Percentiles rank a stretch among this genome's conserved stretches.
phyloP scores from a whole-genome alignment of 2,888 invertebrate species.

The Leptopterna dolabrata region DNA sequence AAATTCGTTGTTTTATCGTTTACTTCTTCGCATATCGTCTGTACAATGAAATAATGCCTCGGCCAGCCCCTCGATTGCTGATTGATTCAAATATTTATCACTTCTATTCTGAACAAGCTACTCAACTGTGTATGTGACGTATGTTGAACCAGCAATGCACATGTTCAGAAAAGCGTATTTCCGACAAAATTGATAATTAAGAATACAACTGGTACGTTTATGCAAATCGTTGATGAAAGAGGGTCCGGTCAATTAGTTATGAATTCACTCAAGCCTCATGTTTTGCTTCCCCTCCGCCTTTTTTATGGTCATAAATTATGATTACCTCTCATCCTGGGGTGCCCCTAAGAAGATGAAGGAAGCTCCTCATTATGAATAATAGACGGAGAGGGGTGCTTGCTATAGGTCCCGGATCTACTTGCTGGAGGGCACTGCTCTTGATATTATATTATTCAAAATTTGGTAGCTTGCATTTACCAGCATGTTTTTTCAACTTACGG shows the following conservation, averaged over 20 bases:
- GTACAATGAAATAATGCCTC: too few relatives aligned
- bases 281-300: background rate
- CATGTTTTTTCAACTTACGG: too few relatives aligned
- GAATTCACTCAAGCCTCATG: constrained; percentile 23
- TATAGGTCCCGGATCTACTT: background rate
- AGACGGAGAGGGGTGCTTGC: background rate
- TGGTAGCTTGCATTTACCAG: background rate
- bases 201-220: background rate
- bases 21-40: too few relatives aligned
- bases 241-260: constrained; percentile 20
- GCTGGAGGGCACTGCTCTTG: background rate
- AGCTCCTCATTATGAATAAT: constrained; percentile 49
- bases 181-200: background rate
- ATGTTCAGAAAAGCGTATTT: background rate
- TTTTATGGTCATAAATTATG: constrained; percentile 38
- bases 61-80: too few relatives aligned
- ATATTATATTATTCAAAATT: background rate
- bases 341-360: constrained; percentile 4
- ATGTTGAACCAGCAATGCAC: too few relatives aligned
- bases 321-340: constrained; percentile 37
- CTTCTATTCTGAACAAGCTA: too few relatives aligned
- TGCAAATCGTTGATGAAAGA: background rate
- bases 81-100: too few relatives aligned
- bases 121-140: too few relatives aligned
- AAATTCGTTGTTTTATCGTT: too few relatives aligned